Percentiles rank a stretch among this genome's conserved stretches.
These are phyloP conservation scores for Chascanopsetta lugubris DNA, from an alignment of 2,113 vertebrate genomes.

Conservation along the genomic window DNA sequence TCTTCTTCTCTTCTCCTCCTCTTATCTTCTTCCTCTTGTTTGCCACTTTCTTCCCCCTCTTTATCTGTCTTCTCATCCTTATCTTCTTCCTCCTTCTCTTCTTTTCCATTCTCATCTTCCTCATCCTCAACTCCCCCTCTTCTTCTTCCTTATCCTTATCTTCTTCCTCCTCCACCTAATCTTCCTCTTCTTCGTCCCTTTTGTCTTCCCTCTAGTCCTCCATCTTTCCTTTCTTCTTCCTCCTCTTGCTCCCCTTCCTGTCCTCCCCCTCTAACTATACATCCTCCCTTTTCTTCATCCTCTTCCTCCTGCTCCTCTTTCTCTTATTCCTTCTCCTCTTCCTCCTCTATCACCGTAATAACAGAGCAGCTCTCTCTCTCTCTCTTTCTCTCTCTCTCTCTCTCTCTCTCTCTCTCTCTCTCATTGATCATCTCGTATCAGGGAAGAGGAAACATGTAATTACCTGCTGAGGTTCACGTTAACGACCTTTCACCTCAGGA, in stretches of 20 bases:
- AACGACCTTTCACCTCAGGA: constrained; percentile 38
- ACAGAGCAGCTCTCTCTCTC: background rate
- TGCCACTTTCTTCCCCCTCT: background rate
- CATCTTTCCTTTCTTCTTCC: no score
- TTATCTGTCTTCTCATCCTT: background rate
- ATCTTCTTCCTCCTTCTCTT: background rate
- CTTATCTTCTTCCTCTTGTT: no score
- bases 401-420: background rate
- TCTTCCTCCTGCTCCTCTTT: background rate
- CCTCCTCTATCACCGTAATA: no score
- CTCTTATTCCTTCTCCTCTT: no score
- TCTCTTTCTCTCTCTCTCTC: background rate
- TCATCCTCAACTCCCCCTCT: no score
- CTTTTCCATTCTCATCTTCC: no score
- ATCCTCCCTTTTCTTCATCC: constrained; percentile 49
- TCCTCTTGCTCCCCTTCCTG: no score
- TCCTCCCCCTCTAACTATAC: constrained; percentile 3
- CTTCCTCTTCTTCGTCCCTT: no score
- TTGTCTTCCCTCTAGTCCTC: no score
- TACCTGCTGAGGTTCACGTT: constrained; percentile 37
- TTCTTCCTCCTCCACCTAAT: no score
- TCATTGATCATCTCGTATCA: constrained; percentile 51
- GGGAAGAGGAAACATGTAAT: constrained; percentile 50
- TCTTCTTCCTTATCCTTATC: no score
- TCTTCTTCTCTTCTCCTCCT: no score